Evolutionary conservation across 1,140 invertebrate genomes (phyloP), one percentile per base, ranked within the genome.

Genomic region (Gryon sp.): DNA sequence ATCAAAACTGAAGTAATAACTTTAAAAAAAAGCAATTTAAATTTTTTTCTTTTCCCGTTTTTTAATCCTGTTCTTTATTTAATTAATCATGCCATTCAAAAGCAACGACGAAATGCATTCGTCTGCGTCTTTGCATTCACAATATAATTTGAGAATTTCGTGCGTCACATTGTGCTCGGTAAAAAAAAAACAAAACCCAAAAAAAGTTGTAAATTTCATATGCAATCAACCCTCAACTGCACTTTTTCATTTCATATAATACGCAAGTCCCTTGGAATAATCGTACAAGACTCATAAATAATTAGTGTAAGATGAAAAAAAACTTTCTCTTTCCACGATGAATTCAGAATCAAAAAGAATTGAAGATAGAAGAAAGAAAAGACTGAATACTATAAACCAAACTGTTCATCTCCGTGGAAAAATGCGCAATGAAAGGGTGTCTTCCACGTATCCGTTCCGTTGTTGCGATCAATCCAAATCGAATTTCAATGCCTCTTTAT

Each of bases 381-480:
- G 3, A 20, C 2, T 8, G 5, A 41, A 41, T 19, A 8, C 19
- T 5, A 12, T n/a, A 34, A 34, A 34, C 32, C 9, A 41, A 60
- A 36, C 14, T 48, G 30, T 46, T 20, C 14, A 46, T 52, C 36
- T 65, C 28, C 36, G 60, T 53, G 24, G 6, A 34, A 65, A 66
- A 66, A 55, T 55, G 62, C 62, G 62, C 62, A 66, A 66, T 50
- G 40, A 46, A 45, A 46, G 36, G 62, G 50, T 68, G 48, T 53
- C 16, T 12, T 46, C 20, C 36, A 19, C 19, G 26, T 48, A 26
- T 59, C 26, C 20, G 24, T 57, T 12, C 28, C 7, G 40, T 22
- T 43, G 30, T 65, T 30, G 16, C 36, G 41, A 50, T 36, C 36
- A 4, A 36, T 46, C 53, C 24, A 20, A 19, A 32, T 50, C 16